Percentiles rank a stretch among this genome's conserved stretches.
phyloP scores from a whole-genome alignment of 35 echinoderm and acorn worm genomes.

The Hemicentrotus pulcherrimus region DNA sequence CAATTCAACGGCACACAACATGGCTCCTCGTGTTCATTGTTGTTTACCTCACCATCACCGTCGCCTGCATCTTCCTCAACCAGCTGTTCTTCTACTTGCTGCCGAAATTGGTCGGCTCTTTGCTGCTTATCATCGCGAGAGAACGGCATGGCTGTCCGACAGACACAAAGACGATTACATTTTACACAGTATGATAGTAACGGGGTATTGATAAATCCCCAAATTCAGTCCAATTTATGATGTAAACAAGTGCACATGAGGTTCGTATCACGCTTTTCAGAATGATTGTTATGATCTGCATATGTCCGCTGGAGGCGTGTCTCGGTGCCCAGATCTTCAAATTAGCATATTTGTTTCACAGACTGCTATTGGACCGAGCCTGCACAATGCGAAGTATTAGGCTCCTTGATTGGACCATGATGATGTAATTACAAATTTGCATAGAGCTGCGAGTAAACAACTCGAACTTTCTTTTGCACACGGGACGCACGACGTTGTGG shows the following conservation, averaged over 20 bases:
- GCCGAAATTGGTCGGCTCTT: conserved; percentile 88
- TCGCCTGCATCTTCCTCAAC: conserved; percentile 59
- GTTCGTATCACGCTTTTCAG: neutral
- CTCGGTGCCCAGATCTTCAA: conserved; percentile 5
- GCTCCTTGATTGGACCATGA: neutral
- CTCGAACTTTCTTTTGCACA: neutral
- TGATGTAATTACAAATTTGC: conserved; percentile 51
- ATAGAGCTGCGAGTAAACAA: conserved; percentile 57
- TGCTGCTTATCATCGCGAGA: conserved; percentile 84
- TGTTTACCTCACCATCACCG: conserved; percentile 73
- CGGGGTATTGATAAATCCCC: neutral
- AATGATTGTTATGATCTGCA: conserved; percentile 35
- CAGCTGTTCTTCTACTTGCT: conserved; percentile 68
- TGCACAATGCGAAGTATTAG: neutral
- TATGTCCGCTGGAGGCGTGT: conserved; percentile 31
- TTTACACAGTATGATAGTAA: neutral
- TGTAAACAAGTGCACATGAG: conserved; percentile 42
- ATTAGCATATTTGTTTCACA: neutral
- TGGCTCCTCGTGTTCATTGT: conserved; percentile 70
- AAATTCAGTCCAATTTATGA: conserved; percentile 24
- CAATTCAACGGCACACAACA: conserved; percentile 96
- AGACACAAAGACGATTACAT: conserved; percentile 32
- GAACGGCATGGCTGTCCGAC: conserved; percentile 82
- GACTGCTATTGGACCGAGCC: neutral
- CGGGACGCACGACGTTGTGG: conserved; percentile 9